Evolutionary conservation across 2,888 invertebrate species (phyloP), one percentile per base, ranked within the genome.

Genomic region (Phyllotreta striolata): DNA sequence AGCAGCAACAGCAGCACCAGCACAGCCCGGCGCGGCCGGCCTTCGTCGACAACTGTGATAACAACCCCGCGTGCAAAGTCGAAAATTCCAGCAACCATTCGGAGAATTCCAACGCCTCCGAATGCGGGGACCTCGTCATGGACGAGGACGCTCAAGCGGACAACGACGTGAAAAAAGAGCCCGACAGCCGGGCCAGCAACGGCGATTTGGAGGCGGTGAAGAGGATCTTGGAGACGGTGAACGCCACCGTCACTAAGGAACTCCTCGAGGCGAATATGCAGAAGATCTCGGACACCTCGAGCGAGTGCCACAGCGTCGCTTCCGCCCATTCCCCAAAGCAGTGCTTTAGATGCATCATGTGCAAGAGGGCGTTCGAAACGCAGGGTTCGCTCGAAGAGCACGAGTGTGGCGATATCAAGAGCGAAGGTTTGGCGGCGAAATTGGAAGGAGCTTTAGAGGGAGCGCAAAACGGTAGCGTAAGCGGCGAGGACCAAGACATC

Each of bases 391-490:
- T 89, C 62, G 83, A 90, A 73, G 90, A 91, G 73, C 92, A 92
- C 74, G 92, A 92, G 74, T 91, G 89, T 75, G 84, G 87, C 57
- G 86, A 87, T 71, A 80, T 86, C 70, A 86, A 87, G 77, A 89
- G 89, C 72, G 91, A 91, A 82, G 89, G 90, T n/a, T 80, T 90
- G 66, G 89, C 90, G n/a, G 91, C 91, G 44, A 91, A 92, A 78
- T 84, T 91, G 51, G 89, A 91, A 70, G 89, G 90, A 76, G 88
- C 88, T 13, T 82, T 87, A 83, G 72, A 87, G 75, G 85, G 83
- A 43, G 83, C 83, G 5, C 81, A 84, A 54, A 85, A 84, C 66
- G 85, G 84, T 12, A 74, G 72, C 56, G 64, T 70, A 12, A 74
- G 74, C 49, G 73, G 73, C 8, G 74, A 89, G 88, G 67, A 90